Percentiles rank a stretch among this genome's conserved stretches.
Conservation (phyloP, 1,140 invertebrate genomes). For the Trinorchestia longiramus region DNA sequence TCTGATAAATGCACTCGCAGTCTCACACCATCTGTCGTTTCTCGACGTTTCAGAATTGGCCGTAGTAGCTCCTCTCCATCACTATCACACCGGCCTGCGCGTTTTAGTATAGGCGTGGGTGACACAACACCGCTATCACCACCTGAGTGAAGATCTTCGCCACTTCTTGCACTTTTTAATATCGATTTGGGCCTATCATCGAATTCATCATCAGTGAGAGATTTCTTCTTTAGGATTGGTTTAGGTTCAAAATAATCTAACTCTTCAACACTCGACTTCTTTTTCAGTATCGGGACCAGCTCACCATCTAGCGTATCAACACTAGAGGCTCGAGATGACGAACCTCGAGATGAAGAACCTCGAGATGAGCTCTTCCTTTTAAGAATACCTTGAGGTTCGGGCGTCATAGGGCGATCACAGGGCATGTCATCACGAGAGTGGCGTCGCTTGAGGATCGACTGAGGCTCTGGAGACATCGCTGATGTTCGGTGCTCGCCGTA, state of each 20-base stretch:
- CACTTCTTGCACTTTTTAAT: conserved; percentile 79
- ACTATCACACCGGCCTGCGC: conserved; percentile 60
- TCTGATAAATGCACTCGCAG: conserved; percentile 62
- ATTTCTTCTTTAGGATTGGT: conserved; percentile 85
- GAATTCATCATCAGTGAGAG: conserved; percentile 66
- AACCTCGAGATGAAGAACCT: conserved; percentile 30
- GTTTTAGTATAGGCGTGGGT: conserved; percentile 64
- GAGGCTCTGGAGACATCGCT: conserved; percentile 70
- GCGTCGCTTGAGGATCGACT: conserved; percentile 79
- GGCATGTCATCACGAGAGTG: conserved; percentile 75
- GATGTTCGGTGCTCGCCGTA: conserved; percentile 36
- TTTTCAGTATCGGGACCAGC: conserved; percentile 19
- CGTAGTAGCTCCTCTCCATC: conserved; percentile 65
- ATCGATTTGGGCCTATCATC: conserved; percentile 80
- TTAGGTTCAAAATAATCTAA: conserved; percentile 78
- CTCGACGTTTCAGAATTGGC: conserved; percentile 67
- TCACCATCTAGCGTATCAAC: conserved; percentile 61
- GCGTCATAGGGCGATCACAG: conserved; percentile 71
- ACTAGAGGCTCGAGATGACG: conserved; percentile 59
- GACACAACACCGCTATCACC: conserved; percentile 61
- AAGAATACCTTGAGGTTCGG: conserved; percentile 66
- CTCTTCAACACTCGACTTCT: conserved; percentile 47
- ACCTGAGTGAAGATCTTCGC: conserved; percentile 69
- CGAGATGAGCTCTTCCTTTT: conserved; percentile 70
- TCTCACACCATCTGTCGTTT: conserved; percentile 61